These are phyloP conservation scores for Carollia perspicillata DNA, from an alignment of 2,113 vertebrate genomes.

Conservation along the genomic window DNA sequence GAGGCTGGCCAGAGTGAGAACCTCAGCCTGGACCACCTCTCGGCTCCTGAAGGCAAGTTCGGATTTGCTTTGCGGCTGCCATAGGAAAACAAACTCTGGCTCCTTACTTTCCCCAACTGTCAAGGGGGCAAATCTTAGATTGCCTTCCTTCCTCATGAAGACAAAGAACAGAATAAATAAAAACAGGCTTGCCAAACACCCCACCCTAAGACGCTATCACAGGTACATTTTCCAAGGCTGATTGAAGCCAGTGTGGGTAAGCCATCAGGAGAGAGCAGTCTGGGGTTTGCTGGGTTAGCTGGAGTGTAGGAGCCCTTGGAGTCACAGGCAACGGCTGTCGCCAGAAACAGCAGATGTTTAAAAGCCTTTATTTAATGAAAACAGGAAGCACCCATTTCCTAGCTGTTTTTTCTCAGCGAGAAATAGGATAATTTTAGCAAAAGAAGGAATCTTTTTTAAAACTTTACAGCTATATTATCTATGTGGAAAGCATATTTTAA, in stretches of 20 bases:
- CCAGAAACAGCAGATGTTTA: constrained; percentile 67
- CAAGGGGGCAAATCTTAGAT: background rate
- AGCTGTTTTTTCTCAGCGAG: constrained; percentile 47
- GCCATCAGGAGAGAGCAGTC: background rate
- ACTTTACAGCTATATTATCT: background rate
- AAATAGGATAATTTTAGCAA: constrained; percentile 67
- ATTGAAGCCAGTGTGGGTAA: background rate
- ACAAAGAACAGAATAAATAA: background rate
- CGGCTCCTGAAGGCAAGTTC: background rate
- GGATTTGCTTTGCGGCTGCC: background rate
- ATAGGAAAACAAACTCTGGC: background rate
- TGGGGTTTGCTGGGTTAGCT: background rate
- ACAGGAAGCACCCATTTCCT: constrained; percentile 60
- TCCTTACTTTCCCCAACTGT: background rate
- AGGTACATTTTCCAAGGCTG: accelerated
- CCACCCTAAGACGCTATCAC: accelerated
- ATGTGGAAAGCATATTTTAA: background rate
- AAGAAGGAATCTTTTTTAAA: background rate
- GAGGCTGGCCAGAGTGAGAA: background rate
- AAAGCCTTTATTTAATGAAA: constrained; percentile 67
- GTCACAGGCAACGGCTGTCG: constrained; percentile 26
- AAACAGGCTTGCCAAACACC: background rate
- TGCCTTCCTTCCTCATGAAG: background rate
- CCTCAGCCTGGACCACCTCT: background rate
- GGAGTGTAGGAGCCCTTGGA: background rate